Evolutionary conservation across 1,140 invertebrate genomes (phyloP).

Genomic region (Dreissena rostriformis): DNA sequence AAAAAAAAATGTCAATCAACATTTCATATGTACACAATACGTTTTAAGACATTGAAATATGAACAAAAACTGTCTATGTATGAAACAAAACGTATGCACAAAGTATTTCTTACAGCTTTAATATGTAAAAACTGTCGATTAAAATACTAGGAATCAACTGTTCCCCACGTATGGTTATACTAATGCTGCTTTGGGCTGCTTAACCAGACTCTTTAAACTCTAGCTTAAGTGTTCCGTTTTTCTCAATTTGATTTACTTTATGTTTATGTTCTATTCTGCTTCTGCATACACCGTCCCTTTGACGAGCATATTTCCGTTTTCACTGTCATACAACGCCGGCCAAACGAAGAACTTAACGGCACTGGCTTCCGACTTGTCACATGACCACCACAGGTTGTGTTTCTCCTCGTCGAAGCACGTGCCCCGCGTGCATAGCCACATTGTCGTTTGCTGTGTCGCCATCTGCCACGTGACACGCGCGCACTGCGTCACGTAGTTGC

Average conservation of each 20-base stretch:
- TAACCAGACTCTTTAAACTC: no score
- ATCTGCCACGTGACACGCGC: constrained; percentile 74
- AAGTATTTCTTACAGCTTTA: no score
- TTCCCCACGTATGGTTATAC: no score
- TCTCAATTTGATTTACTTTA: not conserved
- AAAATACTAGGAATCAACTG: no score
- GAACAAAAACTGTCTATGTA: no score
- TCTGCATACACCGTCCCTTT: constrained; percentile 75
- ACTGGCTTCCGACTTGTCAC: constrained; percentile 67
- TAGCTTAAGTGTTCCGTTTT: no score
- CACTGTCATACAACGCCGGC: constrained; percentile 75
- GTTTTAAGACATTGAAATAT: no score
- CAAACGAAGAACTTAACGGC: constrained; percentile 74
- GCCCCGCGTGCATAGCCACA: constrained; percentile 66
- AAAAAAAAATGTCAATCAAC: no score
- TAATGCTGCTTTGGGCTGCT: no score
- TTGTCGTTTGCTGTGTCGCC: constrained; percentile 74
- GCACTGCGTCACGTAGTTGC: constrained; percentile 54
- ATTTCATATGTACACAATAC: no score
- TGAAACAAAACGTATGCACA: no score
- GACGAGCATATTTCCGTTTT: constrained; percentile 73
- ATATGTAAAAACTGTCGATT: no score
- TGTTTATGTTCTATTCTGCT: not conserved
- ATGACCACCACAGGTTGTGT: constrained; percentile 78
- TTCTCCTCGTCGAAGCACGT: constrained; percentile 69